Evolutionary conservation across 1,140 invertebrate species (phyloP), one percentile per base, ranked within the genome.

Genomic region (Mya arenaria): DNA sequence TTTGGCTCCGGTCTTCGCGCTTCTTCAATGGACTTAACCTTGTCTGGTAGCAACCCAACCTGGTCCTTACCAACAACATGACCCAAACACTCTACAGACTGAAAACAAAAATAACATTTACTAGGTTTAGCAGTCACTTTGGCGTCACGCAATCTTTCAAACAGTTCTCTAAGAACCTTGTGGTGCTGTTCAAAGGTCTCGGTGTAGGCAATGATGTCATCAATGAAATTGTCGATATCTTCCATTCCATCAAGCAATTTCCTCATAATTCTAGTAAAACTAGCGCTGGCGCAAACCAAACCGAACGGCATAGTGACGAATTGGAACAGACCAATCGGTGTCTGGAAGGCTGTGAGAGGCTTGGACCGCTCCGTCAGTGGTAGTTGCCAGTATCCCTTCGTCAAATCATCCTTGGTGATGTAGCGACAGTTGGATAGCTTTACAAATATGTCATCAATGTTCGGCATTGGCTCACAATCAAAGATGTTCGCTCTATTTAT

Each of bases 331-430:
- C 56, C 69, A 23, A 32, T 4, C 4, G 37, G 28, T 25, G 66
- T 73, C 17, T 17, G 5, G 56, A 87, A 82, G 19, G 82, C 82
- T 6, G 74, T 86, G n/a, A n/a, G n/a, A n/a, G n/a, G n/a, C n/a
- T 73, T 74, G 34, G 30, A 25, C 6, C 19, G 30, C 48, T 52
- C 44, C 30, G 0, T 19, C 25, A 65, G 28, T 15, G 34, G 36
- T 15, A 82, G n/a, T n/a, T 86, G 85, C 83, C 80, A 85, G 66
- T 85, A 84, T 4, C 79, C 79, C 71, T 85, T 81, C 1, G 37
- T 34, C 8, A 82, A 36, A 37, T 87, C 82, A 36, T 85, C 19
- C 56, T 74, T 83, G 19, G 60, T 39, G n/a, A 73, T 34, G 32
- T 25, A 84, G 17, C 41, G 25, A 28, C 23, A 37, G 17, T 71